A percentile compares a stretch with the other conserved stretches of the same genome.
Evolutionary conservation across 2,113 vertebrate genomes (phyloP).

Genomic region (Paedocypris sp.): DNA sequence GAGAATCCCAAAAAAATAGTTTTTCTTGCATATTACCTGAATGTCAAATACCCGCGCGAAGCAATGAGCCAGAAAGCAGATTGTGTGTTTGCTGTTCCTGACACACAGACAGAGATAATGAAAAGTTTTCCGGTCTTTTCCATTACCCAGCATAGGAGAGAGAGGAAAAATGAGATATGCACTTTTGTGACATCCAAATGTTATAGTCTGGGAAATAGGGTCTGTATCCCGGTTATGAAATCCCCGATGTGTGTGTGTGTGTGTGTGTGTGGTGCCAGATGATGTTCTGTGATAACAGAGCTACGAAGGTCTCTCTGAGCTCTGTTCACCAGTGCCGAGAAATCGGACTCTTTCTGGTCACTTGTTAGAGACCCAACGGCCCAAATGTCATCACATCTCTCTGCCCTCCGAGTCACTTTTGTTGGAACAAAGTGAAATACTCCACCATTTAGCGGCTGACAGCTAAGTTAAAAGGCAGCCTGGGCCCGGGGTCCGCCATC

Average conservation of each 20-base stretch:
- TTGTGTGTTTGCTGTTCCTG: constrained; percentile 9
- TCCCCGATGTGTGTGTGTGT: background rate
- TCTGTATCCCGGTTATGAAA: constrained; percentile 9
- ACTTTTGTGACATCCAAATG: constrained; percentile 15
- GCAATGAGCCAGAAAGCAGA: background rate
- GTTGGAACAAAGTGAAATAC: constrained; percentile 2
- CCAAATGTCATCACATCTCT: background rate
- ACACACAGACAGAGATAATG: constrained; percentile 13
- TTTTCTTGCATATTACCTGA: constrained; percentile 4
- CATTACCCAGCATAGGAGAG: constrained; percentile 12
- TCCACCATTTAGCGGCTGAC: constrained; percentile 5
- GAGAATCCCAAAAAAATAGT: background rate
- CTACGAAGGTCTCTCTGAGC: constrained; percentile 7
- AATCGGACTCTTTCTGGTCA: constrained; percentile 2
- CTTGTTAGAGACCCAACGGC: background rate
- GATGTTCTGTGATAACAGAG: constrained; percentile 10
- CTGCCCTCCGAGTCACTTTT: background rate
- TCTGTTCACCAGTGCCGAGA: background rate
- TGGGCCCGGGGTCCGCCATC: background rate
- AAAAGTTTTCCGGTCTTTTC: constrained; percentile 20
- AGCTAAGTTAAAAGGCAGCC: constrained; percentile 6
- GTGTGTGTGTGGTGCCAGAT: background rate
- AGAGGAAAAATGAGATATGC: constrained; percentile 12
- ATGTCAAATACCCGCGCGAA: background rate
- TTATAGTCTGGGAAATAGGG: background rate